These are phyloP conservation scores for Lindbergichthys nudifrons DNA, from an alignment of 2,797 vertebrate species.

Conservation along the genomic window DNA sequence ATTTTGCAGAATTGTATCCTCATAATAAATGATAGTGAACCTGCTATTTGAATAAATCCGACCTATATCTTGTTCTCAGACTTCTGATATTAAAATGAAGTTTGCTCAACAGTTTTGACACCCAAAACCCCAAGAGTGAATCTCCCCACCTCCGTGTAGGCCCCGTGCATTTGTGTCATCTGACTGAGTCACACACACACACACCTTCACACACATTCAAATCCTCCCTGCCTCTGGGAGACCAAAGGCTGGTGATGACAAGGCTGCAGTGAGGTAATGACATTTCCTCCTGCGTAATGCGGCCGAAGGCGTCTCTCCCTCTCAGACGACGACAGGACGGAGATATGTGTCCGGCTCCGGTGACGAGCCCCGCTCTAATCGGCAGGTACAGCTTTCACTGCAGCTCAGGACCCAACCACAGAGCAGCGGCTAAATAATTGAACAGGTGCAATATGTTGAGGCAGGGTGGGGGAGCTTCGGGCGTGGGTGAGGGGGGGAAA, in stretches of 20 bases:
- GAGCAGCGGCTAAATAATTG: constrained; percentile 90
- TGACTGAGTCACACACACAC: constrained; percentile 34
- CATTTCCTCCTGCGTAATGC: constrained; percentile 74
- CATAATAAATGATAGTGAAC: not conserved
- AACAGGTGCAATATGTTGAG: constrained; percentile 89
- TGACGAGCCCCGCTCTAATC: constrained; percentile 85
- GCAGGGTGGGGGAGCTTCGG: constrained; percentile 47
- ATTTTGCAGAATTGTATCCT: not conserved
- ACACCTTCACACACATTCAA: constrained; percentile 30
- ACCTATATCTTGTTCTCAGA: not conserved
- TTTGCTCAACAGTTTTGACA: not conserved
- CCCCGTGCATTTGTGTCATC: constrained; percentile 26
- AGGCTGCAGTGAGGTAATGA: constrained; percentile 76
- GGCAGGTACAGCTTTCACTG: constrained; percentile 88
- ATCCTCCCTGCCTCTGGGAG: constrained; percentile 51
- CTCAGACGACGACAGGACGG: constrained; percentile 63
- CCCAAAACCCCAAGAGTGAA: constrained; percentile 7
- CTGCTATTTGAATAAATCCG: not conserved
- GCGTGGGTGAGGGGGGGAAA: constrained; percentile 17
- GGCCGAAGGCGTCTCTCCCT: constrained; percentile 66
- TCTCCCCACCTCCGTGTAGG: constrained; percentile 1
- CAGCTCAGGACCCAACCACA: constrained; percentile 84
- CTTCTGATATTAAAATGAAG: too few species aligned
- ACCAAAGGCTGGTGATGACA: constrained; percentile 72
- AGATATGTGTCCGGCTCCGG: constrained; percentile 77